A percentile compares a stretch with the other conserved stretches of the same genome.
Evolutionary conservation across 2,888 invertebrate genomes (phyloP).

Genomic region (Cantharis rustica): DNA sequence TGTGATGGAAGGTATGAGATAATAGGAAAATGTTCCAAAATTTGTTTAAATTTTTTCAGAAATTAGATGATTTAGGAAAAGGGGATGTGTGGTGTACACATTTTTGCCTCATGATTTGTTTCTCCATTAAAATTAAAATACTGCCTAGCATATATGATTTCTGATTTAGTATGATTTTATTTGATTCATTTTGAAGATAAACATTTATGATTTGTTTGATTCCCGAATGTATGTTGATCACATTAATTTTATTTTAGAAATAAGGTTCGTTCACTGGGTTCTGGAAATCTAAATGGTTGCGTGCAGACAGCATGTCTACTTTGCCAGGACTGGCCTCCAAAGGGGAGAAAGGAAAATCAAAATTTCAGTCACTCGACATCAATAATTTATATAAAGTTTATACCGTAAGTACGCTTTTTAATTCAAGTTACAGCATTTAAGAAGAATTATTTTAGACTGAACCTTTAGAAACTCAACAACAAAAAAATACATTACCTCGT

Average conservation of each 20-base stretch:
- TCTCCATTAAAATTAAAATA: too few species aligned
- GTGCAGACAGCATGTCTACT: conserved; percentile 96
- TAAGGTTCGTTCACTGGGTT: conserved; percentile 80
- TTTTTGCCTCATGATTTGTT: too few species aligned
- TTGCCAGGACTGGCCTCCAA: conserved; percentile 86
- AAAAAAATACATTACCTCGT: conserved; percentile 87
- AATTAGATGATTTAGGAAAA: too few species aligned
- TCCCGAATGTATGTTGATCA: neutral
- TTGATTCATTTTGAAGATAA: too few species aligned
- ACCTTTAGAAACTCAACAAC: conserved; percentile 84
- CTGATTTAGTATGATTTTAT: too few species aligned
- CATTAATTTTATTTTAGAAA: conserved; percentile 57
- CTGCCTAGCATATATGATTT: too few species aligned
- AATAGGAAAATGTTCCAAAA: too few species aligned
- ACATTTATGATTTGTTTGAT: too few species aligned
- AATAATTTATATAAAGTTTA: conserved; percentile 93
- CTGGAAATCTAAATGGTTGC: conserved; percentile 86
- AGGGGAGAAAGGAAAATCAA: conserved; percentile 91
- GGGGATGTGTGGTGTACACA: too few species aligned
- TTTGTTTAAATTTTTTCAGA: too few species aligned
- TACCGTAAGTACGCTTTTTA: conserved; percentile 66
- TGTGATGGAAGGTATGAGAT: too few species aligned
- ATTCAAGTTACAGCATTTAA: conserved; percentile 3
- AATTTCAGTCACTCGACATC: conserved; percentile 96
- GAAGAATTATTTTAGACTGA: conserved; percentile 67